Base-by-base conservation (phyloP, 2,797 vertebrate genomes). In the Antennarius maculatus region DNA sequence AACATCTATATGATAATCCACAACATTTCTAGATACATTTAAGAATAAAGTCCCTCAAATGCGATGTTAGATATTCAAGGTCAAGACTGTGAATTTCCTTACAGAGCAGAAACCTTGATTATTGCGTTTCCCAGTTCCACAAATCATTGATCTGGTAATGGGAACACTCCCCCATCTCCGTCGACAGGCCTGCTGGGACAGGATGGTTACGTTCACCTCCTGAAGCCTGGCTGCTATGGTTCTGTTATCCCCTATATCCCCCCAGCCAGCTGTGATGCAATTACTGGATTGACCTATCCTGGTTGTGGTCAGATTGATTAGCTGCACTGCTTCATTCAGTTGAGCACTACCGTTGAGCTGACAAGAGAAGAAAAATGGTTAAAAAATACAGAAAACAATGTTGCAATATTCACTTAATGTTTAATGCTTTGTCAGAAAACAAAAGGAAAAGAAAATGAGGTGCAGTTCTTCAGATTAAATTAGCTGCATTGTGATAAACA, bases 231-330 rank as follows among this genome's bases (percentile, higher is more conserved):
- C 71, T 8, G 92, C 12, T 18, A 72, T 4, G 10, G 89, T 89
- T 0, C 4, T 37, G 62, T 91, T 85, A 47, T 92, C 85, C 0
- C 61, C 77, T 13, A 91, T 17, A 16, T 82, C 79, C 2, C 92
- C 91, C 92, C 92, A 93, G 62, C 92, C 92, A 0, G 81, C 80
- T 31, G 88, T 90, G 62, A 85, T 43, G 81, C 92, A 92, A 6
- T 6, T 42, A 12, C 50, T 76, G 5, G 3, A 15, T 4, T 4
- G 3, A 0, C 0, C 6, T 15, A 80, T 5, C 4, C 3, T 11
- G 15, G 2, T 13, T 0, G 2, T 53, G 42, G 56, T 80, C 51
- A 86, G 62, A 14, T 83, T 1, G 59, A 92, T 88, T 66, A 88
- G 12, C 76, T 89, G 80, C 54, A 93, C 91, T 1, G 54, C 75